Evolutionary conservation across 2,113 vertebrate species (phyloP), one percentile per base, ranked within the genome.

Genomic region (Podiceps cristatus): DNA sequence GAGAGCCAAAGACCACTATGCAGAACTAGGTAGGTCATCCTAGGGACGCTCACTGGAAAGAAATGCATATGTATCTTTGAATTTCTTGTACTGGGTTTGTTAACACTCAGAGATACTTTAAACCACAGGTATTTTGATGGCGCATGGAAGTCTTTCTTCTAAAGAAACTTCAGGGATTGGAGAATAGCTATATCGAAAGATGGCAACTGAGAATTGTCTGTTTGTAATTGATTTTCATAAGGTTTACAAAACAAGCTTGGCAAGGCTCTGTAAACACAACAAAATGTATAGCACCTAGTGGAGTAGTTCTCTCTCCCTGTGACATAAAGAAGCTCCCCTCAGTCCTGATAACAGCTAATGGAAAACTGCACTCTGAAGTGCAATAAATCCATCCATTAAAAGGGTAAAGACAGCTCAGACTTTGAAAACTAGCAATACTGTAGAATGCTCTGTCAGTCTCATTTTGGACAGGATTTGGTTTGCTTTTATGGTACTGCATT

Each of bases 401-500:
- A 83, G 37, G 3, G 37, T 63, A 88, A 91, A 87, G 55, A 88
- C 60, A 87, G 16, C 66, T 87, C 66, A 71, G 67, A 88, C 63
- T 95, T 71, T 4, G 17, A 83, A 97, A 93, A 86, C 47, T 27
- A 79, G 18, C 5, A 80, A 63, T 67, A 71, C 18, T 66, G n/a
- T 64, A 93, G 76, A 91, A 90, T 40, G 25, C 12, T 74, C 90
- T 88, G 67, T 95, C 96, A 92, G 79, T 93, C 82, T 93, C 14
- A 1, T 63, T 68, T 62, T 80, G 60, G 84, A 87, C 73, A 87
- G 86, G 76, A 62, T 88, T 91, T 93, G 83, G 58, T 91, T 94
- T 96, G 73, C 23, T 89, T 91, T 97, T 96, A 96, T 33, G 58
- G 64, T 53, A 95, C 80, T 62, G 89, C 53, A 93, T 95, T 94